Evolutionary conservation across 2,797 vertebrate species (phyloP).

Genomic region (Iguana delicatissima): DNA sequence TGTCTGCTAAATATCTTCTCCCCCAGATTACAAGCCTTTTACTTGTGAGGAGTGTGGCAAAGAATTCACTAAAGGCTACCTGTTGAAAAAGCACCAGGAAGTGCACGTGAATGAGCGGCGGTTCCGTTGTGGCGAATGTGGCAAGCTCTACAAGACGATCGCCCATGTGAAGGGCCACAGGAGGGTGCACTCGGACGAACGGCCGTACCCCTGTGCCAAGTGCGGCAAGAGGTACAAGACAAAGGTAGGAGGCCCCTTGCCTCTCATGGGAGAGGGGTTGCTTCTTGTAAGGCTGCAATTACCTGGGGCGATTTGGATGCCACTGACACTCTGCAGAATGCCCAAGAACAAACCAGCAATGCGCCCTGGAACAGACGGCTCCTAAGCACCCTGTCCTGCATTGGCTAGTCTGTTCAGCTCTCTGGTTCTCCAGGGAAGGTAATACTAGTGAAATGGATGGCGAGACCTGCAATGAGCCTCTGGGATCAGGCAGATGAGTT

Average conservation of each 20-base stretch:
- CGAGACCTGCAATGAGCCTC: background rate
- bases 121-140: conserved; percentile 97
- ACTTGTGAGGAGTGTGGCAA: conserved; percentile 91
- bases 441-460: too few relatives aligned
- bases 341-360: background rate
- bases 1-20: background rate
- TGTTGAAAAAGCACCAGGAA: conserved; percentile 97
- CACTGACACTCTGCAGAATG: background rate
- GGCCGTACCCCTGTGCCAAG: conserved; percentile 90
- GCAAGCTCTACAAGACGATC: conserved; percentile 97
- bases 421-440: background rate
- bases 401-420: background rate
- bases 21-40: conserved; percentile 90
- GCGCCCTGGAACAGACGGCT: background rate
- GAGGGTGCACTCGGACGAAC: conserved; percentile 93
- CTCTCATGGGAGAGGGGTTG: too few relatives aligned
- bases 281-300: background rate
- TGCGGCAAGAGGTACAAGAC: conserved; percentile 98
- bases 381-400: background rate
- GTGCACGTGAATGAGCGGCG: conserved; percentile 92
- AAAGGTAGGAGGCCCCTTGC: conserved; percentile 82
- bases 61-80: conserved; percentile 94
- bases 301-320: too few relatives aligned
- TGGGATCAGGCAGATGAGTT: too few relatives aligned
- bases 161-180: conserved; percentile 97